Percentiles rank a stretch among this genome's conserved stretches.
phyloP scores from a whole-genome alignment of 37 sponge, comb jelly and placozoan genomes.

The Beroe forskalii region DNA sequence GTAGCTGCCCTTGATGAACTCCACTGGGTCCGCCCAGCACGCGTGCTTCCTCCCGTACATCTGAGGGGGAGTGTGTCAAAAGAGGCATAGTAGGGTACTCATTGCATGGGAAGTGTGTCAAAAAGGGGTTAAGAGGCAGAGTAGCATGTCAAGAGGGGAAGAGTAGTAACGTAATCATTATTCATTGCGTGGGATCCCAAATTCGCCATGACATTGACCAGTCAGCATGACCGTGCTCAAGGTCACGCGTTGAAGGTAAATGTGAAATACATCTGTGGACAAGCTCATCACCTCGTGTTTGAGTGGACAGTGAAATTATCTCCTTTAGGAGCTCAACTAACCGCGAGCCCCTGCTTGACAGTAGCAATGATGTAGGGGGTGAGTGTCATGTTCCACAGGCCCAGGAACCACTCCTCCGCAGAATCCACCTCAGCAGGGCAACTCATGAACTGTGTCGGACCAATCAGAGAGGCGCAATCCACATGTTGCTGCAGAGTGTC shows the following conservation, averaged over 20 bases:
- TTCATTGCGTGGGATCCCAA: too few species aligned
- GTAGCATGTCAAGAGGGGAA: too few species aligned
- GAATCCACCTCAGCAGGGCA: not conserved
- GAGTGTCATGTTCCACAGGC: conserved; percentile 19
- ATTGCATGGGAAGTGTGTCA: too few species aligned
- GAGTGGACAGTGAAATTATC: too few species aligned
- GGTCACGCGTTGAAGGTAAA: too few species aligned
- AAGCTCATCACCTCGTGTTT: too few species aligned
- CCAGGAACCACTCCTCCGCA: conserved; percentile 29
- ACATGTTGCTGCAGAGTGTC: conserved; percentile 14
- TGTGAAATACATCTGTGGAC: too few species aligned
- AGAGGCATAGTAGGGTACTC: not conserved
- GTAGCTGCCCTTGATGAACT: conserved; percentile 17
- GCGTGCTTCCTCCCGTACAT: conserved; percentile 23
- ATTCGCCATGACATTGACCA: too few species aligned
- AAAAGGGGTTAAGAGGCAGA: too few species aligned
- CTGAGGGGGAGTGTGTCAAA: not conserved
- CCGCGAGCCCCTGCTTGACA: not conserved
- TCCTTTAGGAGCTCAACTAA: too few species aligned
- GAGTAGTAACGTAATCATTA: too few species aligned
- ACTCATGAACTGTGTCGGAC: conserved; percentile 17
- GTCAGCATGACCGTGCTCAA: too few species aligned
- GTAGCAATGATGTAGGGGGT: not conserved
- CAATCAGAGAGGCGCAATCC: not conserved
- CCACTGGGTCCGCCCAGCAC: conserved; percentile 1